Evolutionary conservation across 2,888 invertebrate species (phyloP).

Genomic region (Vesta saturnalis): DNA sequence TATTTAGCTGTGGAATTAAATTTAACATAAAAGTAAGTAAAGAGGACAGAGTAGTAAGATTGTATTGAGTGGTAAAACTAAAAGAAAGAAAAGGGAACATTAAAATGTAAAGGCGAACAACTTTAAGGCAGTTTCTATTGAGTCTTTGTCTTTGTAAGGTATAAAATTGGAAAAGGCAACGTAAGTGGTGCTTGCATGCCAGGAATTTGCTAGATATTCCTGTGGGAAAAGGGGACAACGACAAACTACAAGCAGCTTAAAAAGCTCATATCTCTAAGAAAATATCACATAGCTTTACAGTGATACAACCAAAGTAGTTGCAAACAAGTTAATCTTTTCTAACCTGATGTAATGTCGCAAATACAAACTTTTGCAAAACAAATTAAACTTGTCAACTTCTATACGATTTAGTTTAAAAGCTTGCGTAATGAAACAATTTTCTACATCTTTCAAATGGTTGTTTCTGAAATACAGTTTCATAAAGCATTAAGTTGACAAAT

Average conservation of each 20-base stretch:
- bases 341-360: constrained; percentile 29
- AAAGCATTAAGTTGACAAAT: constrained; percentile 43
- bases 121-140: not conserved
- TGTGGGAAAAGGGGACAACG: constrained; percentile 4
- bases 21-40: not conserved
- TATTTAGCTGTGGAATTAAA: not conserved
- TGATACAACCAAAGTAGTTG: constrained; percentile 20
- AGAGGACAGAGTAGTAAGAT: not conserved
- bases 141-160: constrained; percentile 4
- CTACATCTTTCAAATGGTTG: constrained; percentile 26
- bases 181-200: constrained; percentile 1
- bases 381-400: constrained; percentile 34
- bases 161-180: constrained; percentile 5
- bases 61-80: not conserved
- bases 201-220: constrained; percentile 10
- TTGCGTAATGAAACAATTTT: constrained; percentile 35
- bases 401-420: constrained; percentile 25
- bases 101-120: constrained; percentile 1
- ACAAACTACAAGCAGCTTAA: constrained; percentile 6
- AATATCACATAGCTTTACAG: constrained; percentile 18
- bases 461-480: constrained; percentile 29
- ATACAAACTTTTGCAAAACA: constrained; percentile 31
- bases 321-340: constrained; percentile 33
- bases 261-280: constrained; percentile 22
- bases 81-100: not conserved